A percentile compares a stretch with the other conserved stretches of the same genome.
Evolutionary conservation across 2,797 vertebrate genomes (phyloP).

Genomic region (Pseudocheirus occidentalis): DNA sequence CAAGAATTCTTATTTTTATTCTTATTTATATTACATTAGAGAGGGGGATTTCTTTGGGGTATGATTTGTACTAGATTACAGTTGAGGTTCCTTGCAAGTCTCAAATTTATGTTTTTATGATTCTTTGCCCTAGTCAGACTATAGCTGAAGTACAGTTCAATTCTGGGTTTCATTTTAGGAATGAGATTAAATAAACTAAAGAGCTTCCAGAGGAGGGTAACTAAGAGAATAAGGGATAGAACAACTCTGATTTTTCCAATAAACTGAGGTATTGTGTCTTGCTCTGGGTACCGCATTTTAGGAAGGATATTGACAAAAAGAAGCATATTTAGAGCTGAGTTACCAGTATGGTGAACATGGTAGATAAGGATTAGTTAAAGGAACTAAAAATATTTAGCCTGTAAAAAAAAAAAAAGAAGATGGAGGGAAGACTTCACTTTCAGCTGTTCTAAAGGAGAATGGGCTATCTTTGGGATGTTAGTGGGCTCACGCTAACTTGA

Average conservation of each 20-base stretch:
- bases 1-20: not conserved
- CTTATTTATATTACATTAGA: not conserved
- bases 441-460: not conserved
- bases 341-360: not conserved
- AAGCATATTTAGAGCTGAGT: not conserved
- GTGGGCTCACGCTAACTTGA: not conserved
- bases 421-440: not conserved
- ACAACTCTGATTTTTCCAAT: not conserved
- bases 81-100: not conserved
- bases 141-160: not conserved
- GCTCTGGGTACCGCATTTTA: not conserved
- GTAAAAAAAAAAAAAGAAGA: not conserved
- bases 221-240: not conserved
- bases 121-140: not conserved
- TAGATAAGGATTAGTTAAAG: not conserved
- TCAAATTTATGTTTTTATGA: not conserved
- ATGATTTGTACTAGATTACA: not conserved
- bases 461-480: not conserved
- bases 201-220: not conserved
- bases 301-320: not conserved
- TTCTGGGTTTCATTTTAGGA: not conserved
- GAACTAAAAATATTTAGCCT: not conserved
- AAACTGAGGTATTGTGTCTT: not conserved
- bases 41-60: not conserved
- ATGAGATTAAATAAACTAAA: not conserved